Conservation (phyloP, 2,888 invertebrate species). For the Byasa hedistus region DNA sequence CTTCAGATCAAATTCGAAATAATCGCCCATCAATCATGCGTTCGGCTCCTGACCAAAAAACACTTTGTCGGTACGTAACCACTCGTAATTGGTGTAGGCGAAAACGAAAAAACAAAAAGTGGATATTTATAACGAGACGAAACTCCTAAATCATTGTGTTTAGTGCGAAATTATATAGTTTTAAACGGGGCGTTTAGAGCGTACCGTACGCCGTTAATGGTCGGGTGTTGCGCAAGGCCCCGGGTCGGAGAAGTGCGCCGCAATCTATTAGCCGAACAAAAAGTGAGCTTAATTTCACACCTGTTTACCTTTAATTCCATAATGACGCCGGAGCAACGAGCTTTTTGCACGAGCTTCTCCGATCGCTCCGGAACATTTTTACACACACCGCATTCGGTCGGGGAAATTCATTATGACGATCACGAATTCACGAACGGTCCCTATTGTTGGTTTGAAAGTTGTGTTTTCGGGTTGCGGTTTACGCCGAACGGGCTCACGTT, state of each 20-base stretch:
- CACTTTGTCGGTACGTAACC: slow-evolving; percentile 63
- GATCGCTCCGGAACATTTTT: slow-evolving; percentile 43
- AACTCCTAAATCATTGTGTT: slow-evolving; percentile 74
- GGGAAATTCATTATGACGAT: slow-evolving; percentile 42
- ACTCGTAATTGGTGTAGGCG: slow-evolving; percentile 61
- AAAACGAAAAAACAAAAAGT: slow-evolving; percentile 63
- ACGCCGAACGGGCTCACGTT: slow-evolving; percentile 26
- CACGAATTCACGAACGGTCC: slow-evolving; percentile 38
- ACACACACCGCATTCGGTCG: slow-evolving; percentile 38
- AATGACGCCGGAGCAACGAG: slow-evolving; percentile 63
- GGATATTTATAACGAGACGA: slow-evolving; percentile 75
- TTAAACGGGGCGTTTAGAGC: slow-evolving; percentile 71
- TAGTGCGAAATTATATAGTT: slow-evolving; percentile 78
- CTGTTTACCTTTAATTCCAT: slow-evolving; percentile 75
- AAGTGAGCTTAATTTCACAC: slow-evolving; percentile 77
- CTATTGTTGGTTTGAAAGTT: slow-evolving; percentile 34
- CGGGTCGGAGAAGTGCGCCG: slow-evolving; percentile 61
- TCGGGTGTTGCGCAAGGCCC: slow-evolving; percentile 65
- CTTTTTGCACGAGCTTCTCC: slow-evolving; percentile 61
- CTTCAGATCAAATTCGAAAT: slow-evolving; percentile 67
- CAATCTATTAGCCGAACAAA: slow-evolving; percentile 73
- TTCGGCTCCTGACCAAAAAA: slow-evolving; percentile 55
- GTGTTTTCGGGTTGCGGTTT: slow-evolving; percentile 30
- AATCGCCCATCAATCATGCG: slow-evolving; percentile 75
- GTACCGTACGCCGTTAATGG: slow-evolving; percentile 67